Evolutionary conservation across 2,113 vertebrate species (phyloP).

Genomic region (Prionailurus viverrinus): DNA sequence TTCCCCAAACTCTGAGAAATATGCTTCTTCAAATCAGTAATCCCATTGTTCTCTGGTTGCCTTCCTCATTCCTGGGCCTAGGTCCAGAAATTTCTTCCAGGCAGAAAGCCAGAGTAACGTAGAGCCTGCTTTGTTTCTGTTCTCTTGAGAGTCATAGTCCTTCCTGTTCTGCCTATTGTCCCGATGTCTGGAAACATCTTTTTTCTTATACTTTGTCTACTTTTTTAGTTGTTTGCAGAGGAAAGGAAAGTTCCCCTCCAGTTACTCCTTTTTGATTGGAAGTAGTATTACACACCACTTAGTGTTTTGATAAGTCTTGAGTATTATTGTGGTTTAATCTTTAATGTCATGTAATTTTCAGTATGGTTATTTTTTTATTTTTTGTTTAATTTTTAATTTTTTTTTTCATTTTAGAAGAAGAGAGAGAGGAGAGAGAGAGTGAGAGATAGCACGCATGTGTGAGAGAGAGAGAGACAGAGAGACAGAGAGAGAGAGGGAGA

Average conservation of each 20-base stretch:
- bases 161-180: not conserved
- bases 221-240: not conserved
- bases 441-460: rapidly evolving
- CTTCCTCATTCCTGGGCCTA: not conserved
- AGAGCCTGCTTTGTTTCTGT: not conserved
- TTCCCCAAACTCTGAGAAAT: not conserved
- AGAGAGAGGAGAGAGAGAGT: no score
- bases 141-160: not conserved
- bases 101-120: not conserved
- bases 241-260: not conserved
- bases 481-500: no score
- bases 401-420: no score
- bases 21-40: not conserved
- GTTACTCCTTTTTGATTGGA: not conserved
- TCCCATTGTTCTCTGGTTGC: not conserved
- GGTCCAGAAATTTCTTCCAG: not conserved
- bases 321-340: not conserved
- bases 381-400: not conserved
- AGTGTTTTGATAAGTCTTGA: not conserved
- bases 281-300: not conserved
- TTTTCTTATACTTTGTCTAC: not conserved
- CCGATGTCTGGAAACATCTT: not conserved
- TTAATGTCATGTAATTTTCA: not conserved
- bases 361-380: not conserved
- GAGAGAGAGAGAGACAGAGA: no score